A percentile compares a stretch with the other conserved stretches of the same genome.
Conservation (phyloP, 2,797 vertebrate genomes). For the Spondyliosoma cantharus region DNA sequence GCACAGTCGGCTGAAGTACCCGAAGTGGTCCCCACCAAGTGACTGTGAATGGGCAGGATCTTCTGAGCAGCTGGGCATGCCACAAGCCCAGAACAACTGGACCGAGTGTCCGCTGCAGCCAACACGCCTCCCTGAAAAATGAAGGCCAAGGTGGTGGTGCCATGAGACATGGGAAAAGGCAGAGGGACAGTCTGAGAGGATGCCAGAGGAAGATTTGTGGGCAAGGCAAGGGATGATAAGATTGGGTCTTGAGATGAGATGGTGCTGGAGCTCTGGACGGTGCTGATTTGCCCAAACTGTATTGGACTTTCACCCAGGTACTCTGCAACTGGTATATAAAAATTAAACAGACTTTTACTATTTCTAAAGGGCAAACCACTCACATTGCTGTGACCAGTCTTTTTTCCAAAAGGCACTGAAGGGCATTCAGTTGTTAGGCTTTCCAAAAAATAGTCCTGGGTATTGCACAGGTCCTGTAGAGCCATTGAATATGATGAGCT, state of each 20-base stretch:
- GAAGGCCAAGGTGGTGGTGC: conserved; percentile 92
- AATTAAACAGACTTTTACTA: conserved; percentile 59
- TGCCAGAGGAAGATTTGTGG: conserved; percentile 29
- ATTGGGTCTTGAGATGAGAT: conserved; percentile 29
- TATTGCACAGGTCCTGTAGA: conserved; percentile 82
- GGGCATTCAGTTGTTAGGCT: conserved; percentile 5
- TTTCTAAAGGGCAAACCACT: conserved; percentile 30
- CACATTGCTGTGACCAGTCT: conserved; percentile 13
- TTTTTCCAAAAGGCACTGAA: conserved; percentile 42
- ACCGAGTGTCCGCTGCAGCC: conserved; percentile 90
- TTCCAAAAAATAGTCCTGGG: conserved; percentile 59
- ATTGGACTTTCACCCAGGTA: conserved; percentile 80
- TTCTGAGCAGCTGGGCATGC: conserved; percentile 87
- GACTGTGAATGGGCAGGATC: conserved; percentile 88
- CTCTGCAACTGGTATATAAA: conserved; percentile 77
- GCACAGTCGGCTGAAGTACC: conserved; percentile 90
- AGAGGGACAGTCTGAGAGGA: conserved; percentile 69
- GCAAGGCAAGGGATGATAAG: conserved; percentile 33
- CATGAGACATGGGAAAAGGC: conserved; percentile 86
- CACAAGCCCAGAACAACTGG: conserved; percentile 87
- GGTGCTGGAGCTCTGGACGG: conserved; percentile 19
- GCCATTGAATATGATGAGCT: conserved; percentile 72
- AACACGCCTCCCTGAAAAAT: conserved; percentile 87
- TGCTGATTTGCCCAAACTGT: conserved; percentile 78
- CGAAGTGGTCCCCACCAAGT: conserved; percentile 88